Conservation (phyloP, 2,888 invertebrate species). For the Cheilosia variabilis region DNA sequence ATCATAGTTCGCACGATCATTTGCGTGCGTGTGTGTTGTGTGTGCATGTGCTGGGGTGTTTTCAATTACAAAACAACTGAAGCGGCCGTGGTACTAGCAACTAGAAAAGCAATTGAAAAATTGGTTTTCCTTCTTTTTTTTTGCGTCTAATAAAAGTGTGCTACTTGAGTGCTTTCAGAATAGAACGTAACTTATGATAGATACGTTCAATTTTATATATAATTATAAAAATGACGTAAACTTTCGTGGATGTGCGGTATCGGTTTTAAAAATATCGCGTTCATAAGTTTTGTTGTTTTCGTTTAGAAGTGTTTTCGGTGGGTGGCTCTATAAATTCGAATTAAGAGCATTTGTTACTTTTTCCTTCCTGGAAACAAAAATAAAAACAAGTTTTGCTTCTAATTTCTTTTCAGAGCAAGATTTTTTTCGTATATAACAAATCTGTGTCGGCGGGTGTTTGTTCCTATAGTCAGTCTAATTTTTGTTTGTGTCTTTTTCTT, state of each 20-base stretch:
- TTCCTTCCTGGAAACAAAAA: constrained; percentile 25
- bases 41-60: constrained; percentile 7
- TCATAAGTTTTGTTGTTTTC: constrained; percentile 27
- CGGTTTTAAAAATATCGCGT: constrained; percentile 49
- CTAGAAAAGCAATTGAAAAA: constrained; percentile 31
- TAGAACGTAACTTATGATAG: constrained; percentile 57
- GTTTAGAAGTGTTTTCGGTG: constrained; percentile 7
- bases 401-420: constrained; percentile 21
- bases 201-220: constrained; percentile 38
- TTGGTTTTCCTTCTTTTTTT: constrained; percentile 5
- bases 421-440: constrained; percentile 23
- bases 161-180: constrained; percentile 41
- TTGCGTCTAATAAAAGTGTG: constrained; percentile 31
- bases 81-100: constrained; percentile 5
- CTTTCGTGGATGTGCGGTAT: constrained; percentile 30
- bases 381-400: constrained; percentile 58
- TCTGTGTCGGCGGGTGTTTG: no score
- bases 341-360: constrained; percentile 11
- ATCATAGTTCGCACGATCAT: constrained; percentile 44
- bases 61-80: constrained; percentile 18
- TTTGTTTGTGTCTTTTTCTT: constrained; percentile 58
- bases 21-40: background rate
- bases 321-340: constrained; percentile 12
- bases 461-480: constrained; percentile 33
- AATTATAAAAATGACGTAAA: constrained; percentile 64